Evolutionary conservation across 2,797 vertebrate genomes (phyloP).

Genomic region (Hipposideros larvatus): DNA sequence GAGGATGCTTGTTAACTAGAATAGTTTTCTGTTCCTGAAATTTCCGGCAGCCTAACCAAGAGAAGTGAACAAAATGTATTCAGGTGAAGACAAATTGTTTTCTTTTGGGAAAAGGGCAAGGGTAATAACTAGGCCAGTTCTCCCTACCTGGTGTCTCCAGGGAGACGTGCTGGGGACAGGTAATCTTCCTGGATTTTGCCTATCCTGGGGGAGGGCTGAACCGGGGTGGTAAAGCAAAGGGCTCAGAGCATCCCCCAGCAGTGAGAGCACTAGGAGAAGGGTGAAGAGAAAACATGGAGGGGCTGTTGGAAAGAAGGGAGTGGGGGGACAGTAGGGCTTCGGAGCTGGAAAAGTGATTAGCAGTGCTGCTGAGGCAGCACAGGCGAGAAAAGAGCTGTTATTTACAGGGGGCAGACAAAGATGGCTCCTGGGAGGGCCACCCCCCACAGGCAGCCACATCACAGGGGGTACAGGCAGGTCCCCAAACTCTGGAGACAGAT

Average conservation of each 20-base stretch:
- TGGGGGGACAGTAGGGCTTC: background rate
- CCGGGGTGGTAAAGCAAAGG: background rate
- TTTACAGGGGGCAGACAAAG: slow-evolving; percentile 79
- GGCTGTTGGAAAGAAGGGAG: background rate
- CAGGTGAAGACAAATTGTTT: background rate
- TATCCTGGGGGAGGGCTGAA: background rate
- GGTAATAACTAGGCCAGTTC: background rate
- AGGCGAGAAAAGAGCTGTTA: slow-evolving; percentile 67
- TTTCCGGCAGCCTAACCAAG: background rate
- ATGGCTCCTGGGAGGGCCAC: slow-evolving; percentile 58
- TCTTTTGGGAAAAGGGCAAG: background rate
- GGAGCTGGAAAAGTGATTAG: slow-evolving; percentile 85
- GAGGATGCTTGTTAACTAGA: background rate
- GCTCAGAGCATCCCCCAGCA: background rate
- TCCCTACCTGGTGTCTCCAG: background rate
- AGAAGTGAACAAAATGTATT: background rate
- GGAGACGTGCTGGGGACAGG: background rate
- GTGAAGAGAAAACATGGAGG: background rate
- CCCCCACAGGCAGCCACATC: slow-evolving; percentile 13
- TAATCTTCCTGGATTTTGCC: background rate
- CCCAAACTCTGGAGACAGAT: background rate
- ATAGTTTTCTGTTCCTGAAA: background rate
- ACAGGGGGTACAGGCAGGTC: background rate
- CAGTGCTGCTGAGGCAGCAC: slow-evolving; percentile 69
- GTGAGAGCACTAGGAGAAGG: background rate